phyloP scores from a whole-genome alignment of 1,140 invertebrate genomes.

The Brachionus sp. region DNA sequence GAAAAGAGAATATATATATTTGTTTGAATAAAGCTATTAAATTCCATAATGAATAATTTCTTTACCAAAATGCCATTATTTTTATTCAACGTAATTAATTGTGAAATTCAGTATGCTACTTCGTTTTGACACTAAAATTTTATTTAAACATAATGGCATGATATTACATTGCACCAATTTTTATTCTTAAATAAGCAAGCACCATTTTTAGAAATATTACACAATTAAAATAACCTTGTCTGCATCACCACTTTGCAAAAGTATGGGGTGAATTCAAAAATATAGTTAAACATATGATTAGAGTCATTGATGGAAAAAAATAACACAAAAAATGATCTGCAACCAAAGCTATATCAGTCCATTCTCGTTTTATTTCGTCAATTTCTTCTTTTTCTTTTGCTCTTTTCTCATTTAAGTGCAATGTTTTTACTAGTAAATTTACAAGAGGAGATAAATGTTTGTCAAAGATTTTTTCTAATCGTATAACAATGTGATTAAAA shows the following conservation, averaged over 20 bases:
- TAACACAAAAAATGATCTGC: conserved; percentile 35
- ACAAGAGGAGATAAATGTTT: conserved; percentile 26
- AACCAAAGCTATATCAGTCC: conserved; percentile 18
- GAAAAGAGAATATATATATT: background rate
- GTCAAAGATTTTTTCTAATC: conserved; percentile 33
- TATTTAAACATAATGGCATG: background rate
- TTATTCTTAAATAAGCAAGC: background rate
- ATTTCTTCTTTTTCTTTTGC: conserved; percentile 2
- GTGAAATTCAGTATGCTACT: background rate
- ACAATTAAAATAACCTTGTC: background rate
- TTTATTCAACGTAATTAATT: background rate
- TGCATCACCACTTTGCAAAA: conserved; percentile 8
- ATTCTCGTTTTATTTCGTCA: conserved; percentile 19
- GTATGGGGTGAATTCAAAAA: conserved; percentile 43
- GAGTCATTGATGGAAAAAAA: conserved; percentile 43
- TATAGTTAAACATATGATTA: conserved; percentile 38
- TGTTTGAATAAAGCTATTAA: background rate
- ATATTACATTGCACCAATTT: background rate
- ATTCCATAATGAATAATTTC: background rate
- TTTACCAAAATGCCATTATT: background rate
- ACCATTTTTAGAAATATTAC: background rate
- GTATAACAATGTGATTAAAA: background rate
- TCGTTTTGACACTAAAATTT: background rate
- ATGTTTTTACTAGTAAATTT: background rate
- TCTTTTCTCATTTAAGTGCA: background rate